phyloP scores from a whole-genome alignment of 2,113 vertebrate species.

The Boulengeromyrus knoepffleri region DNA sequence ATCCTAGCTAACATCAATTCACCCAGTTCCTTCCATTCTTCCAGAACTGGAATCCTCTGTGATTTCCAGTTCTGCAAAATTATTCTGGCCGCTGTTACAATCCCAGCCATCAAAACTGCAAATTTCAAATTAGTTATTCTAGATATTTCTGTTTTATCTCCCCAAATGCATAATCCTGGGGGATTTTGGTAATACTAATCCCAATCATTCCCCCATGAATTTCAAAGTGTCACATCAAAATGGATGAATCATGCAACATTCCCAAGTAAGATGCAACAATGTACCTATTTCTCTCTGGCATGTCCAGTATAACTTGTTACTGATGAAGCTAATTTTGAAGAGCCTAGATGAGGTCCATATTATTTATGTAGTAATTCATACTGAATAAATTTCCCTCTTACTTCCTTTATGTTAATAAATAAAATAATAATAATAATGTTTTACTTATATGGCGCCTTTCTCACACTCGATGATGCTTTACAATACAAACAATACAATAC shows the following conservation, averaged over 20 bases:
- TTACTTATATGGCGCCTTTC: no score
- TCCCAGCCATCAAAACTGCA: not conserved
- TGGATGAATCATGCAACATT: not conserved
- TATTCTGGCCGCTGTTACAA: not conserved
- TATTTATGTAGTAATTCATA: no score
- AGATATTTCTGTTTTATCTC: not conserved
- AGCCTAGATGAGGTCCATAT: not conserved
- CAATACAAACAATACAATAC: no score
- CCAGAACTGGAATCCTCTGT: not conserved
- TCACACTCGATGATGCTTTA: no score
- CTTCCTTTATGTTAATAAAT: no score
- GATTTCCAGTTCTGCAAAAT: not conserved
- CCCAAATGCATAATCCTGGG: not conserved
- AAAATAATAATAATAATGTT: no score
- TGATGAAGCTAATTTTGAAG: not conserved
- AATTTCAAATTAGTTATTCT: not conserved
- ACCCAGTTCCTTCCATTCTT: not conserved
- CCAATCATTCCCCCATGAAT: not conserved
- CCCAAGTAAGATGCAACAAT: not conserved
- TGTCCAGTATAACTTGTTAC: not conserved
- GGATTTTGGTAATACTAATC: not conserved
- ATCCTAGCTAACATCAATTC: not conserved
- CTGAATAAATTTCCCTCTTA: no score
- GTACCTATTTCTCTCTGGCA: not conserved
- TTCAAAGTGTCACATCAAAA: not conserved